Evolutionary conservation across 2,888 invertebrate species (phyloP).

Genomic region (Strigamia crassipes): DNA sequence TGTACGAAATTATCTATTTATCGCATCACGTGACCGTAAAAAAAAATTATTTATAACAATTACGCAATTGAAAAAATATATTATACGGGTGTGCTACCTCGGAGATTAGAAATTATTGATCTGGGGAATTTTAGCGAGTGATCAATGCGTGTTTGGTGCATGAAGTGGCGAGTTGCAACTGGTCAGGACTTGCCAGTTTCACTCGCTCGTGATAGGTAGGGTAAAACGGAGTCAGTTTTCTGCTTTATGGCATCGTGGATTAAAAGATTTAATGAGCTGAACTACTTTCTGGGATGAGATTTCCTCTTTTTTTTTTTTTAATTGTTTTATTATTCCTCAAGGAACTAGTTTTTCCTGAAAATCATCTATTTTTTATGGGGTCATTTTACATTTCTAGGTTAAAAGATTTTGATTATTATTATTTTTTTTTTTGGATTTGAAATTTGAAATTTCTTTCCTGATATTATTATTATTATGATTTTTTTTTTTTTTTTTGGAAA

Average conservation of each 20-base stretch:
- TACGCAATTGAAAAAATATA: too few species aligned
- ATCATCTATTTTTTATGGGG: not conserved
- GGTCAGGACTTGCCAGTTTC: not conserved
- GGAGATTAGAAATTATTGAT: not conserved
- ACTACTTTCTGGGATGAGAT: not conserved
- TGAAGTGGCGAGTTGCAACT: not conserved
- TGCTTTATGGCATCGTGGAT: too few species aligned
- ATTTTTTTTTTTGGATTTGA: too few species aligned
- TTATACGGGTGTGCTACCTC: not conserved
- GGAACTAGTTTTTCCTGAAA: not conserved
- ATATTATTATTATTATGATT: too few species aligned
- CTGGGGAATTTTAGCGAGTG: not conserved
- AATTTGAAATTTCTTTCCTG: too few species aligned
- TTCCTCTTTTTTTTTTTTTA: not conserved
- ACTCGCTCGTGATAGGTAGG: too few species aligned
- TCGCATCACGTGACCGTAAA: not conserved
- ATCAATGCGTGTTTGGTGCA: not conserved
- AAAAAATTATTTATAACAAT: too few species aligned
- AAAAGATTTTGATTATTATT: not conserved
- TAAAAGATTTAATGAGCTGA: too few species aligned
- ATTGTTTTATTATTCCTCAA: not conserved
- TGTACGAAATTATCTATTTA: too few species aligned
- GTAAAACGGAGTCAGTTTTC: too few species aligned
- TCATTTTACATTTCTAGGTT: not conserved
- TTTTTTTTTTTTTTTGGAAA: too few species aligned